Conservation (phyloP, 1,140 invertebrate species). For the Ceratina australensis region DNA sequence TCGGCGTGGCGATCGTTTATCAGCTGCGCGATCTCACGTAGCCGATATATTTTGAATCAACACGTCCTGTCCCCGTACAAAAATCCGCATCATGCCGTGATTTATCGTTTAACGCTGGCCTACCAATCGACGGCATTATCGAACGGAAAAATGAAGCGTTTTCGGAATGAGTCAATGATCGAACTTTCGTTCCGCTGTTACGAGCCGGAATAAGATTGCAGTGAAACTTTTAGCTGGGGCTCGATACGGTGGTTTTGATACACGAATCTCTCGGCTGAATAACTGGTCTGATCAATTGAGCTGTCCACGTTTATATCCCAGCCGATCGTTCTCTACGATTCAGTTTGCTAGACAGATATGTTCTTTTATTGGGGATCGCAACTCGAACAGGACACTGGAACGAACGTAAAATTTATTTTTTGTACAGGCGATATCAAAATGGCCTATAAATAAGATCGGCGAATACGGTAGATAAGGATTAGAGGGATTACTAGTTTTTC, state of each 20-base stretch:
- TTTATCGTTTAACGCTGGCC: constrained; percentile 11
- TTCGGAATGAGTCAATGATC: constrained; percentile 28
- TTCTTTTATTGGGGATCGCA: neutral
- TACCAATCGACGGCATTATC: neutral
- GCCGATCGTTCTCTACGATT: neutral
- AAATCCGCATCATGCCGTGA: constrained; percentile 13
- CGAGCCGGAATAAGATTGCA: neutral
- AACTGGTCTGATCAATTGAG: constrained; percentile 17
- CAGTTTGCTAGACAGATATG: neutral
- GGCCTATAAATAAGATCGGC: neutral
- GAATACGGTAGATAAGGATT: too few relatives aligned
- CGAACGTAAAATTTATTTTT: neutral
- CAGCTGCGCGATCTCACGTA: too few relatives aligned
- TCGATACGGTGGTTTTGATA: neutral
- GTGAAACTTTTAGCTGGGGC: neutral
- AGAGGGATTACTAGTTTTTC: neutral
- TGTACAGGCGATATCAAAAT: neutral
- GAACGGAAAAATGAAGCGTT: constrained; percentile 11
- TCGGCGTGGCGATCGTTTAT: constrained; percentile 8
- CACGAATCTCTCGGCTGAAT: neutral
- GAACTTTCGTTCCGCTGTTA: constrained; percentile 17
- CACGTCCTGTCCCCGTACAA: constrained; percentile 26
- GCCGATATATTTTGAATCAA: constrained; percentile 43
- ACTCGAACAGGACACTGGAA: neutral
- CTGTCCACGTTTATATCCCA: constrained; percentile 8